Evolutionary conservation across 2,797 vertebrate species (phyloP), one percentile per base, ranked within the genome.

Genomic region (Gallinago nigripennis): DNA sequence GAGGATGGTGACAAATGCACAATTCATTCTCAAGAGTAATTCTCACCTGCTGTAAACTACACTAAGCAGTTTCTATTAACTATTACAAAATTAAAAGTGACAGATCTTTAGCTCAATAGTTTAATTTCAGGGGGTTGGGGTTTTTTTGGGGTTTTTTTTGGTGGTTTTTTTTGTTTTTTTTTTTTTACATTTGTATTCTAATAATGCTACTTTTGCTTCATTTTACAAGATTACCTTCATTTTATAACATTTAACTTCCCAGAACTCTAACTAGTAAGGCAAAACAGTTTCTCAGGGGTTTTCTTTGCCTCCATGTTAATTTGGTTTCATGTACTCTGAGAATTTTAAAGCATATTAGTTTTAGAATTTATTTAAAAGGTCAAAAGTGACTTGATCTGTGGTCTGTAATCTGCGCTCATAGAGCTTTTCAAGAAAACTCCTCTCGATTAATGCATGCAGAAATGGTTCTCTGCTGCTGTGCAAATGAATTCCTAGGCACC

Each of bases 1-100:
- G 48, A 91, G 11, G 15, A 33, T 84, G 23, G 33, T 92, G 37
- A 69, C 63, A 95, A 95, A 91, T 51, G 31, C 24, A 81, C 58
- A 68, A 48, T 86, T 95, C 58, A 56, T 92, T 95, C 87, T 92
- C 43, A 92, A 82, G 45, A 93, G 73, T 33, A 95, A 85, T 94
- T 97, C 46, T 94, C 50, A 86, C 79, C 39, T 95, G 58, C 43
- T 81, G 39, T 77, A 80, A 89, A 80, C 21, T 54, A 79, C 27
- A 51, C 12, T 66, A 75, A 94, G 30, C 21, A 83, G n/a, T 73
- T 94, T 37, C 27, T 68, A 31, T 60, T 75, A 93, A 54, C 45
- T 73, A 56, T 75, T 94, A 57, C 58, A 70, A 93, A 94, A 89
- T 77, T 61, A 76, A 85, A 94, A 57, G n/a, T 48, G 17, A 35